Evolutionary conservation across 2,888 invertebrate species (phyloP).

Genomic region (Orthosia incerta): DNA sequence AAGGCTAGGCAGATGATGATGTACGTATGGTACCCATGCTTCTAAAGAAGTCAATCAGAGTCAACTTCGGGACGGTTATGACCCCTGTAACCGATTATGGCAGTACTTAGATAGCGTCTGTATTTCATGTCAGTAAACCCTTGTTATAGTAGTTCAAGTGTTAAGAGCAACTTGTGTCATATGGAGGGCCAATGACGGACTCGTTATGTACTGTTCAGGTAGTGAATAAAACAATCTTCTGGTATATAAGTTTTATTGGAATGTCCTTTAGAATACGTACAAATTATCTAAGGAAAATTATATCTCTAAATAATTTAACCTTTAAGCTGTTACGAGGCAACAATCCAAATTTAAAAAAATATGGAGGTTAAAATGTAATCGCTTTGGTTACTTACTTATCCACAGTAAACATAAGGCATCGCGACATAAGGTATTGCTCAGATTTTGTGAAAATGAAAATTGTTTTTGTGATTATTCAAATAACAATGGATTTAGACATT

Average conservation of each 20-base stretch:
- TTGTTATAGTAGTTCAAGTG: background rate
- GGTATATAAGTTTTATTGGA: constrained; percentile 86
- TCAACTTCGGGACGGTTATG: no score
- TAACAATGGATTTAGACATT: background rate
- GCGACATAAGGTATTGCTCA: constrained; percentile 44
- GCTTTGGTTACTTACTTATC: constrained; percentile 79
- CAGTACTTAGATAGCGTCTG: no score
- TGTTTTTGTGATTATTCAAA: background rate
- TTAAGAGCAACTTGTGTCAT: no score
- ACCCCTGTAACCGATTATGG: no score
- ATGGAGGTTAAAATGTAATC: constrained; percentile 82
- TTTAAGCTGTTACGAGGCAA: constrained; percentile 69
- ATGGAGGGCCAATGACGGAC: no score
- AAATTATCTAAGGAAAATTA: constrained; percentile 77
- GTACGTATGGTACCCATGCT: no score
- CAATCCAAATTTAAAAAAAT: constrained; percentile 74
- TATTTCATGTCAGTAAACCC: background rate
- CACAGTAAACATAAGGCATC: constrained; percentile 48
- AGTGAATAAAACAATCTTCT: constrained; percentile 71
- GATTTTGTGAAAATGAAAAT: constrained; percentile 42
- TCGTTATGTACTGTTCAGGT: background rate
- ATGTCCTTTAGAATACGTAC: constrained; percentile 85
- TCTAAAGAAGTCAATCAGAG: no score
- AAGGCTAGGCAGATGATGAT: no score
- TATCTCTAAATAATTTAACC: constrained; percentile 74